Conservation (phyloP, 2,113 vertebrate species). For the Paraplagusia blochii region DNA sequence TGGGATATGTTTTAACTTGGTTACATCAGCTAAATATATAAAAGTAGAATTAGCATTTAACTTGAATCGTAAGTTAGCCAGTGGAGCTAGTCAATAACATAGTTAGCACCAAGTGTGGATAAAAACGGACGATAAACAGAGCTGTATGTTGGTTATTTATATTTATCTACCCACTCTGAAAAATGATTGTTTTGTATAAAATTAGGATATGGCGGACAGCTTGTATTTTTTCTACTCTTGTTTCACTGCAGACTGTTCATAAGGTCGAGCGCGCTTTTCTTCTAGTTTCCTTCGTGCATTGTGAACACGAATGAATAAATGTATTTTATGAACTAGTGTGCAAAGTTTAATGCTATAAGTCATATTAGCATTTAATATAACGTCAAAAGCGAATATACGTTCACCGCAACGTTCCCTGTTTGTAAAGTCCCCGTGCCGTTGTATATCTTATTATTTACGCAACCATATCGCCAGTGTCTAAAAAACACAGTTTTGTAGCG, state of each 20-base stretch:
- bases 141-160: not conserved
- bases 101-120: not conserved
- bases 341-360: too few species aligned
- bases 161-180: too few species aligned
- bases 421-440: too few species aligned
- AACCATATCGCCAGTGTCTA: too few species aligned
- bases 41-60: constrained; percentile 35
- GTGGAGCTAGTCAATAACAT: constrained; percentile 7
- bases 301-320: not conserved
- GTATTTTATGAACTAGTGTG: not conserved
- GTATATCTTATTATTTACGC: too few species aligned
- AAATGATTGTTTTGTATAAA: too few species aligned
- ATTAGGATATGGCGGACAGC: constrained; percentile 15
- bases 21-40: constrained; percentile 32
- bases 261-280: constrained; percentile 56
- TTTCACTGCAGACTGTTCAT: constrained; percentile 4
- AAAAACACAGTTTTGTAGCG: too few species aligned
- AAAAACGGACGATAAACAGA: not conserved
- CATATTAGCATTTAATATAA: too few species aligned
- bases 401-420: too few species aligned
- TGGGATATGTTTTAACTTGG: constrained; percentile 22
- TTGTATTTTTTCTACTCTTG: constrained; percentile 42
- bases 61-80: constrained; percentile 36
- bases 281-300: not conserved
- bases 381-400: too few species aligned